phyloP scores from a whole-genome alignment of 2,888 invertebrate species.

The Pachliopta kotzebuea region DNA sequence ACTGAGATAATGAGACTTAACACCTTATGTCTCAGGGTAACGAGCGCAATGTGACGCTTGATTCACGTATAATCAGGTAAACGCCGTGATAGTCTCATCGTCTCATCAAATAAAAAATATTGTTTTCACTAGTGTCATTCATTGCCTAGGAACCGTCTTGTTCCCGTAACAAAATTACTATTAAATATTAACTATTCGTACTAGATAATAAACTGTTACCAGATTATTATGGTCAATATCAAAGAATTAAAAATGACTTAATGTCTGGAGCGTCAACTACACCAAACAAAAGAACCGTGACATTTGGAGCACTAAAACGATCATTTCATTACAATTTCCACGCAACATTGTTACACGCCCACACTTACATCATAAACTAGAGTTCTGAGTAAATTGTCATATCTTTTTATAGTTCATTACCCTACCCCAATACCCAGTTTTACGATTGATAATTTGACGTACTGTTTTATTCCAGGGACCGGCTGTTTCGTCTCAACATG shows the following conservation, averaged over 20 bases:
- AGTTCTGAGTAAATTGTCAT: slow-evolving; percentile 26
- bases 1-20: too few relatives aligned
- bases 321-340: slow-evolving; percentile 54
- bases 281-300: slow-evolving; percentile 43
- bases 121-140: too few relatives aligned
- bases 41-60: too few relatives aligned
- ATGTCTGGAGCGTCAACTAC: slow-evolving; percentile 2
- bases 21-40: too few relatives aligned
- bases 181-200: too few relatives aligned
- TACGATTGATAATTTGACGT: slow-evolving; percentile 39
- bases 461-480: slow-evolving; percentile 86
- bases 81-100: too few relatives aligned
- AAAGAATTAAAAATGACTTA: slow-evolving; percentile 6
- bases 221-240: neutral
- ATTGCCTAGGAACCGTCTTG: too few relatives aligned
- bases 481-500: slow-evolving; percentile 89
- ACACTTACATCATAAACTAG: slow-evolving; percentile 37
- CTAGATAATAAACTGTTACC: too few relatives aligned
- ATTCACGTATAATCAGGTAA: too few relatives aligned
- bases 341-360: slow-evolving; percentile 49
- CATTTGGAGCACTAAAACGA: slow-evolving; percentile 67
- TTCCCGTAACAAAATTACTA: too few relatives aligned
- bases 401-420: slow-evolving; percentile 28
- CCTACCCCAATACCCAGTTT: slow-evolving; percentile 44
- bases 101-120: too few relatives aligned